Base-by-base conservation (phyloP, 2,797 vertebrate species). In the Lates japonicus region DNA sequence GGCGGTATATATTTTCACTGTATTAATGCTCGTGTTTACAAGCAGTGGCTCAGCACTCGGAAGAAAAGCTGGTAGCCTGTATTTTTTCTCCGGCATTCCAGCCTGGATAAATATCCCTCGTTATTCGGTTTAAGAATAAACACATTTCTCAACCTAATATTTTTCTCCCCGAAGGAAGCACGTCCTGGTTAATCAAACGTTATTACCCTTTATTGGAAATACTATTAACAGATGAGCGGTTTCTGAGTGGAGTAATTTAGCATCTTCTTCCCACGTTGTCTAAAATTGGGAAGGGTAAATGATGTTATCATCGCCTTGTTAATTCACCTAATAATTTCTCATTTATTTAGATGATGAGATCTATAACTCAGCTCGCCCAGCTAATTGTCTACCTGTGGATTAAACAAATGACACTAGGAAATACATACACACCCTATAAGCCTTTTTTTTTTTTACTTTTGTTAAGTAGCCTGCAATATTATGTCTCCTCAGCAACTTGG, bases 321-420 rank as follows among this genome's bases (percentile, higher is more conserved):
- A 93, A 93, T 94, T 91, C 89, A 85, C 68, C 82, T 88, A 93
- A 94, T 94, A 92, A 91, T 92, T 93, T 57, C 86, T 91, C 83
- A 90, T 93, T 92, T 91, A 92, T 91, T 92, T 92, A 86, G 77
- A 88, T 86, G 88, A 92, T 84, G 76, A 90, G 90, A 89, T 83
- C 77, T 79, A 86, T 87, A 84, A 84, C 84, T 90, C 85, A 80
- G 79, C 81, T 83, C 71, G 19, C 48, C 25, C 65, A 13, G 82
- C 76, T 88, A 85, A 88, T 83, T 62, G 55, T 87, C 88, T 80
- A 87, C 81, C 86, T 80, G 86, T 88, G 77, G 87, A 87, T 88
- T 86, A 69, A 61, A 73, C 76, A 70, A 78, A 82, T 60, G 69
- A 48, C 63, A 58, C 71, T 29, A 80, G 62, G 75, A 85, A 86